Base-by-base conservation (phyloP, 2,113 vertebrate genomes). In the Lagenorhynchus albirostris region DNA sequence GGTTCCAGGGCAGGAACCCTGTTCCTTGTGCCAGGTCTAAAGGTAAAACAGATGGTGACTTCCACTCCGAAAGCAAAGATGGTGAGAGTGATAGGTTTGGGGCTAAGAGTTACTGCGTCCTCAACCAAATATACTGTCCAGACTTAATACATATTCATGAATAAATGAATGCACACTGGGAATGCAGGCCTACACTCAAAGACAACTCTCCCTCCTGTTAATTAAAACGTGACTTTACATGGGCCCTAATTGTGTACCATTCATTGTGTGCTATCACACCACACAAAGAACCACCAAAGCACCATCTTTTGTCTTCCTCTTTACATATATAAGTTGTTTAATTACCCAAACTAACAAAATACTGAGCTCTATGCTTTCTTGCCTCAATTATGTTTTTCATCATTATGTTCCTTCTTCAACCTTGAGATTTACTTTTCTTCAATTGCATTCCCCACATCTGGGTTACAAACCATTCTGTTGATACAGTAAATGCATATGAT, bases 341-440 rank as follows among this genome's bases (percentile, higher is more conserved):
- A 68, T 94, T 79, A 94, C 21, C 36, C 62, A 67, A 81, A 73
- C 88, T 76, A 89, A 94, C 89, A 97, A 97, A 97, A 93, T 73
- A 93, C 96, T 91, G 85, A 93, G 53, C 58, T 97, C 87, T 85
- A 67, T 68, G 65, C 60, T 93, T 89, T 92, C 83, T 92, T 79
- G 87, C 38, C 71, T 96, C 81, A 85, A n/a, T 90, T 97, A 92
- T 84, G 91, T 81, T 96, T 96, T 94, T 95, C 91, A 84, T 94
- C 91, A 89, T 92, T 97, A 95, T 97, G 96, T 94, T 97, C 62
- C 65, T 95, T 92, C 84, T 85, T 96, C 84, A 97, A 95, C 91
- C 89, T 98, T 95, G 94, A 97, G 76, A 87, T 94, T 92, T 95
- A 88, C 83, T 96, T 95, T 94, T 96, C 92, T 94, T 90, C 84